Percentiles rank a stretch among this genome's conserved stretches.
Evolutionary conservation across 1,140 invertebrate genomes (phyloP).

Genomic region (Calosoma granatense): DNA sequence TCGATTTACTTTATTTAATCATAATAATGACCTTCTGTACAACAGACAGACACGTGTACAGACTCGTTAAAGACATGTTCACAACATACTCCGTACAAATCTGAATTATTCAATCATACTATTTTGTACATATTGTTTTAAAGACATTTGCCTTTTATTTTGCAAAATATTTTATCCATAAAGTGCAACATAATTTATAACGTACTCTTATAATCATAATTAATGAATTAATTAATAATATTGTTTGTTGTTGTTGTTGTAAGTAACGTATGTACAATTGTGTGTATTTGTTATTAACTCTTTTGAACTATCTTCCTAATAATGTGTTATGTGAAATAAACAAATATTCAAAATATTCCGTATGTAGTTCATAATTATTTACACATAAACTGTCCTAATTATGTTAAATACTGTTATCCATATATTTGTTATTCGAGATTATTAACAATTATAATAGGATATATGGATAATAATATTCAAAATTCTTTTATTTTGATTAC

Average conservation of each 20-base stretch:
- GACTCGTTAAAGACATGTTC: neutral
- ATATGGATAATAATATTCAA: too few relatives aligned
- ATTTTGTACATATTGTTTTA: slow-evolving; percentile 1
- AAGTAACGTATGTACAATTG: neutral
- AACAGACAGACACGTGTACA: too few relatives aligned
- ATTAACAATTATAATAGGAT: too few relatives aligned
- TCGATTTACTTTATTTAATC: neutral
- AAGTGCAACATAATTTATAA: slow-evolving; percentile 2
- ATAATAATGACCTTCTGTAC: too few relatives aligned
- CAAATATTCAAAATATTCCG: neutral
- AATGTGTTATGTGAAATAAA: neutral
- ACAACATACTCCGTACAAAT: slow-evolving; percentile 2
- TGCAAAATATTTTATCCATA: neutral
- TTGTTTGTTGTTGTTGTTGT: neutral
- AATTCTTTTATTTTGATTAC: too few relatives aligned
- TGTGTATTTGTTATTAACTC: neutral
- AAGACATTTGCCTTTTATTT: neutral
- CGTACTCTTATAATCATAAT: neutral
- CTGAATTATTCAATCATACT: neutral
- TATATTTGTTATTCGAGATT: too few relatives aligned
- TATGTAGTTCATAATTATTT: neutral
- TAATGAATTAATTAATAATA: neutral
- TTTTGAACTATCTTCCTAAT: neutral
- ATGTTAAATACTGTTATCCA: too few relatives aligned
- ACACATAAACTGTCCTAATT: too few relatives aligned